Evolutionary conservation across 92 coral and sea anemone species (phyloP).

Genomic region (Diadumene lineata): DNA sequence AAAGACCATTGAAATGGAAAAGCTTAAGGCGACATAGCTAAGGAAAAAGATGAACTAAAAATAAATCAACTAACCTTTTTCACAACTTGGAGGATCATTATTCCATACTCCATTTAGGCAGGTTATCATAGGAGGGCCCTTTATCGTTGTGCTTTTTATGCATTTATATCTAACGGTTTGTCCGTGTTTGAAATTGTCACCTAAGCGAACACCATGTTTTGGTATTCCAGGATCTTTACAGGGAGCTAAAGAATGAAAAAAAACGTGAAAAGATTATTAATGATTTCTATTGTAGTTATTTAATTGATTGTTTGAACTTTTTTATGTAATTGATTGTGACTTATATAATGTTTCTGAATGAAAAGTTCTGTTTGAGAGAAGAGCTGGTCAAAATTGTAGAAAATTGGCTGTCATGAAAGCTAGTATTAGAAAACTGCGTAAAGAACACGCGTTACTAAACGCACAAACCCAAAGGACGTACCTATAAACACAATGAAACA

Average conservation of each 20-base stretch:
- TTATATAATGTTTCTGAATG: too few species aligned
- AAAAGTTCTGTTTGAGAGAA: background rate
- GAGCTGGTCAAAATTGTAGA: background rate
- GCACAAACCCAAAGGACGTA: background rate
- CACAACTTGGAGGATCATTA: background rate
- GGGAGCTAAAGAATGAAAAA: background rate
- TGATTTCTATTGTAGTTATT: too few species aligned
- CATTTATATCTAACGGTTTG: background rate
- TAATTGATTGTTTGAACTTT: too few species aligned
- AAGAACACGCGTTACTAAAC: too few species aligned
- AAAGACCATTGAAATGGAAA: too few species aligned
- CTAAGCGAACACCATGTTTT: conserved; percentile 2
- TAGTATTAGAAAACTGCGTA: background rate
- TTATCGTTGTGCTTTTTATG: background rate
- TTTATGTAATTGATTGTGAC: too few species aligned
- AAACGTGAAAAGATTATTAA: background rate
- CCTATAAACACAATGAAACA: background rate
- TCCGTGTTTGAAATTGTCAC: background rate
- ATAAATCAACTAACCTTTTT: background rate
- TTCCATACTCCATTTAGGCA: background rate
- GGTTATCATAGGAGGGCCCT: background rate
- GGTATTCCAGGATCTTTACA: background rate
- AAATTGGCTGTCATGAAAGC: background rate
- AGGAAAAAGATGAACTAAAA: too few species aligned
- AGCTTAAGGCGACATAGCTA: too few species aligned